phyloP scores from a whole-genome alignment of 2,113 vertebrate species.

The Pitta sordida region DNA sequence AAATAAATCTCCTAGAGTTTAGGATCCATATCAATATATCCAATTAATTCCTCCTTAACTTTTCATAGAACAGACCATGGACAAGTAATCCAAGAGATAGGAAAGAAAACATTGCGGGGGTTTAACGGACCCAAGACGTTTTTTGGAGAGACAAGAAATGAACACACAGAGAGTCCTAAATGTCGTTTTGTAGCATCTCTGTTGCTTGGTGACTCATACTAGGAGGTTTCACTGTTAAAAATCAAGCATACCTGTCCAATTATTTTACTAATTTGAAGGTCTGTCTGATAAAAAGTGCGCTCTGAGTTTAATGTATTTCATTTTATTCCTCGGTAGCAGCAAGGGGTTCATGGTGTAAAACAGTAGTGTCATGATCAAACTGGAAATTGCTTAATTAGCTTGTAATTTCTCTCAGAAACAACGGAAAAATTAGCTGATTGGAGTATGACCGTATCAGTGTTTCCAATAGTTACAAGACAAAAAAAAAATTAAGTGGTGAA shows the following conservation, averaged over 20 bases:
- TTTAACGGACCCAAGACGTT: background rate
- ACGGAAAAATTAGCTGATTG: background rate
- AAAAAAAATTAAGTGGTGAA: background rate
- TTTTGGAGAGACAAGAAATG: background rate
- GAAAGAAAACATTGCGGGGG: background rate
- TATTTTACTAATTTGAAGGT: background rate
- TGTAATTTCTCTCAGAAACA: background rate
- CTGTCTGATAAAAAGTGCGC: background rate
- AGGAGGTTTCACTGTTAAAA: background rate
- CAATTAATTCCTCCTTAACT: background rate
- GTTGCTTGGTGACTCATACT: background rate
- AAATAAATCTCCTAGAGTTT: background rate
- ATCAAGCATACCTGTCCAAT: background rate
- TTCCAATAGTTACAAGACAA: conserved; percentile 29
- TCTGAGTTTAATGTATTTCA: background rate
- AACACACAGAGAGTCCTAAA: background rate
- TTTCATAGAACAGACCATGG: background rate
- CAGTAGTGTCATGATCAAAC: background rate
- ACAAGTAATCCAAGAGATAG: background rate
- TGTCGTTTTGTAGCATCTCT: background rate
- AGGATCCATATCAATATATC: background rate
- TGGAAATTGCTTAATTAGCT: background rate
- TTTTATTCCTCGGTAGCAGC: background rate
- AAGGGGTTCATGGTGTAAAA: background rate
- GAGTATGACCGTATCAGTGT: background rate